These are phyloP conservation scores for Neocrepidodera transversa DNA, from an alignment of 2,888 invertebrate species.

Conservation along the genomic window DNA sequence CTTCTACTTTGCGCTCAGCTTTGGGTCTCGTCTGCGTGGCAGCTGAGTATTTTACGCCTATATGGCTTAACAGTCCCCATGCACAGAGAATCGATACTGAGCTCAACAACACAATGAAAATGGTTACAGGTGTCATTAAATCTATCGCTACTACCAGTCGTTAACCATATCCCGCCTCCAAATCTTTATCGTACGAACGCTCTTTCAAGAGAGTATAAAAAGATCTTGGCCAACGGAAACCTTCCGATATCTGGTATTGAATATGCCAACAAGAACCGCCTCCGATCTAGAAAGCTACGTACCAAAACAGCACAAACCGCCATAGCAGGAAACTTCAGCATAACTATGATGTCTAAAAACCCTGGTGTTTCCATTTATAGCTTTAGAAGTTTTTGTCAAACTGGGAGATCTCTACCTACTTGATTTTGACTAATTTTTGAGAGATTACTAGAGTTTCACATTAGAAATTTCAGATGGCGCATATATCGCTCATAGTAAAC, in stretches of 20 bases:
- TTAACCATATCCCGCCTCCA: neutral
- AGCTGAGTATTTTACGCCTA: slow-evolving; percentile 9
- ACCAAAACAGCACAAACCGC: too few relatives aligned
- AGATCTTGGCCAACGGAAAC: too few relatives aligned
- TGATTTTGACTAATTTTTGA: neutral
- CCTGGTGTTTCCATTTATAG: too few relatives aligned
- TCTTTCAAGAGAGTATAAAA: neutral
- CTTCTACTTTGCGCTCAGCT: slow-evolving; percentile 25
- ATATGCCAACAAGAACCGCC: neutral
- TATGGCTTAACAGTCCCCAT: slow-evolving; percentile 5
- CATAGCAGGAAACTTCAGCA: too few relatives aligned
- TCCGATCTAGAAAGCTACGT: too few relatives aligned
- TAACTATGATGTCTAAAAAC: too few relatives aligned
- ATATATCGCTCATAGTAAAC: too few relatives aligned
- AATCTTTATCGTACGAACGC: neutral
- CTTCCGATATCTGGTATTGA: neutral
- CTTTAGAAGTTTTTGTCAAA: too few relatives aligned
- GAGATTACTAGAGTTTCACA: too few relatives aligned
- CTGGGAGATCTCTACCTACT: too few relatives aligned
- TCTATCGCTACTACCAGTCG: slow-evolving; percentile 9
- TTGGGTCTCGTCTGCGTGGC: slow-evolving; percentile 22
- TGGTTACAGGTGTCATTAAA: slow-evolving; percentile 16
- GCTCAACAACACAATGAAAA: neutral
- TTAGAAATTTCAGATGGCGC: too few relatives aligned
- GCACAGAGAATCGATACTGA: neutral